Evolutionary conservation across 1,140 invertebrate genomes (phyloP).

Genomic region (Drosophila trapezifrons): DNA sequence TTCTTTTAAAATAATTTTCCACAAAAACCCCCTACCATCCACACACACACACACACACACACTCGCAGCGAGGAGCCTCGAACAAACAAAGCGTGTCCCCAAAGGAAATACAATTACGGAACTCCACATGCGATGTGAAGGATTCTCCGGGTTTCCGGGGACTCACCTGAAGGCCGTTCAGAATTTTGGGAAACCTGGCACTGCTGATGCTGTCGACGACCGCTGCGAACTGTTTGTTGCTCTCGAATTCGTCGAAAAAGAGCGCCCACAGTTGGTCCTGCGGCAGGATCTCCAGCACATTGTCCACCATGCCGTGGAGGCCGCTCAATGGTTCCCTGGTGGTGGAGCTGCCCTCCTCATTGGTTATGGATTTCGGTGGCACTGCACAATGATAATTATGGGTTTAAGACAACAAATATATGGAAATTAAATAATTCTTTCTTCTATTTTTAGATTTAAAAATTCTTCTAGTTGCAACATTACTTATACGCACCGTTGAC

Average conservation of each 20-base stretch:
- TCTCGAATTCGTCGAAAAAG: conserved; percentile 77
- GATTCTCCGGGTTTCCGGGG: background rate
- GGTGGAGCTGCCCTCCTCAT: conserved; percentile 24
- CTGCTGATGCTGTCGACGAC: conserved; percentile 72
- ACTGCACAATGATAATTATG: background rate
- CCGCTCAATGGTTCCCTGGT: conserved; percentile 55
- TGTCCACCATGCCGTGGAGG: conserved; percentile 73
- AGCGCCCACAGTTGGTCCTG: conserved; percentile 74
- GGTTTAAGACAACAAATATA: too few relatives aligned
- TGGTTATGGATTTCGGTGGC: background rate
- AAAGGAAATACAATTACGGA: conserved; percentile 40
- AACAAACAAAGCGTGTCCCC: conserved; percentile 52
- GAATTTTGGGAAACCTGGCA: conserved; percentile 64
- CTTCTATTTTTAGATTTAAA: too few relatives aligned
- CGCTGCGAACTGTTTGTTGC: conserved; percentile 69
- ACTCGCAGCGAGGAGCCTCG: background rate
- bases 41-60: background rate
- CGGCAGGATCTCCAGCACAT: conserved; percentile 69
- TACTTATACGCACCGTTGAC: conserved; percentile 56
- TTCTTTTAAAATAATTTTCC: conserved; percentile 66
- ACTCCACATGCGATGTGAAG: conserved; percentile 22
- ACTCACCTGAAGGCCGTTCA: conserved; percentile 75
- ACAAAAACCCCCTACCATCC: background rate
- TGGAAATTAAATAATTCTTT: too few relatives aligned
- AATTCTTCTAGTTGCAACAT: background rate